These are phyloP conservation scores for Slavum lentiscoides DNA, from an alignment of 2,888 invertebrate species.

Conservation along the genomic window DNA sequence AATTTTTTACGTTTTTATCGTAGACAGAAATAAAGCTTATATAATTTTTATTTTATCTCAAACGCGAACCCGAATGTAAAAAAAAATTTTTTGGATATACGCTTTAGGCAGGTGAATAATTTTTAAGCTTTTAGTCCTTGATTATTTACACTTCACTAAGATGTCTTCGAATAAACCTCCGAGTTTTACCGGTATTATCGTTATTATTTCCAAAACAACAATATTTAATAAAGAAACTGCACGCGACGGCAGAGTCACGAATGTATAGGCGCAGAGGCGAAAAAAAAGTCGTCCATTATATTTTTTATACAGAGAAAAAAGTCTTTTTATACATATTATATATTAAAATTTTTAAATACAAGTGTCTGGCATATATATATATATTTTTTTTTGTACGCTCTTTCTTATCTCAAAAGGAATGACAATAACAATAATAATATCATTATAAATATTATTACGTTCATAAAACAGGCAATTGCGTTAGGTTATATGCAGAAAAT, in stretches of 20 bases:
- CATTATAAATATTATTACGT: neutral
- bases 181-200: neutral
- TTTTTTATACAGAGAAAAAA: neutral
- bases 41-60: too few species aligned
- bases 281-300: neutral
- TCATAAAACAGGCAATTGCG: constrained; percentile 1
- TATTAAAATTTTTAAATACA: neutral
- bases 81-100: too few species aligned
- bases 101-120: too few species aligned
- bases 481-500: neutral
- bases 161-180: neutral
- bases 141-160: neutral
- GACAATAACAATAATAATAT: neutral
- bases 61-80: neutral
- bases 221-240: neutral
- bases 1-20: too few species aligned
- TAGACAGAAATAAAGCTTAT: too few species aligned
- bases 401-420: too few species aligned
- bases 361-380: neutral
- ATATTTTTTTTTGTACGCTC: neutral
- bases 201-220: neutral
- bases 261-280: neutral
- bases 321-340: neutral
- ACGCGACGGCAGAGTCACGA: neutral
- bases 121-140: neutral